These are phyloP conservation scores for Mylabris phalerata DNA, from an alignment of 1,140 invertebrate species.

Conservation along the genomic window DNA sequence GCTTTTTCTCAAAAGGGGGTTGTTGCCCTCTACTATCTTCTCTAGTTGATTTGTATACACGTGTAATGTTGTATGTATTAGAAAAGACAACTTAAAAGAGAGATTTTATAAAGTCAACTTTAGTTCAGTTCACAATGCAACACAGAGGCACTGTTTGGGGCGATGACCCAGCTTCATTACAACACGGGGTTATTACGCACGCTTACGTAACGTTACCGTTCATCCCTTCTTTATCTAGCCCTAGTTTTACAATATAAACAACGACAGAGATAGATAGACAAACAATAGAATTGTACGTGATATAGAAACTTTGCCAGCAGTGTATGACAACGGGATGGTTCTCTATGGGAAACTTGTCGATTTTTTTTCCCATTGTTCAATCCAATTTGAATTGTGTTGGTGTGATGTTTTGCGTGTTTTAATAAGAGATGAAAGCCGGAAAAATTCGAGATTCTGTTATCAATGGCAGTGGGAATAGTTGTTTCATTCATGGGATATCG, in stretches of 20 bases:
- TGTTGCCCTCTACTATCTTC: too few species aligned
- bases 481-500: too few species aligned
- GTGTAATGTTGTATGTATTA: too few species aligned
- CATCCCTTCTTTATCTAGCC: slow-evolving; percentile 30
- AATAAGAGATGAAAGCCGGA: too few species aligned
- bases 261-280: slow-evolving; percentile 21
- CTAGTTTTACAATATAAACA: slow-evolving; percentile 2
- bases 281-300: slow-evolving; percentile 12
- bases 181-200: slow-evolving; percentile 38
- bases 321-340: slow-evolving; percentile 32
- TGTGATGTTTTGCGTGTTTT: too few species aligned
- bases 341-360: slow-evolving; percentile 25
- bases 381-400: slow-evolving; percentile 4
- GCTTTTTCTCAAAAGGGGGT: too few species aligned
- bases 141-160: slow-evolving; percentile 23
- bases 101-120: slow-evolving; percentile 7
- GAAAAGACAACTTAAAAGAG: not conserved
- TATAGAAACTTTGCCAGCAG: slow-evolving; percentile 25
- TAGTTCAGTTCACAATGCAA: slow-evolving; percentile 27
- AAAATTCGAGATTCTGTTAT: too few species aligned
- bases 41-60: too few species aligned
- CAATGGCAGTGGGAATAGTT: too few species aligned
- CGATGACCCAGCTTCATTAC: slow-evolving; percentile 37
- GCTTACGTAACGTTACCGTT: slow-evolving; percentile 33
- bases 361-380: slow-evolving; percentile 8